phyloP scores from a whole-genome alignment of 2,888 invertebrate genomes.

The Limnephilus marmoratus region DNA sequence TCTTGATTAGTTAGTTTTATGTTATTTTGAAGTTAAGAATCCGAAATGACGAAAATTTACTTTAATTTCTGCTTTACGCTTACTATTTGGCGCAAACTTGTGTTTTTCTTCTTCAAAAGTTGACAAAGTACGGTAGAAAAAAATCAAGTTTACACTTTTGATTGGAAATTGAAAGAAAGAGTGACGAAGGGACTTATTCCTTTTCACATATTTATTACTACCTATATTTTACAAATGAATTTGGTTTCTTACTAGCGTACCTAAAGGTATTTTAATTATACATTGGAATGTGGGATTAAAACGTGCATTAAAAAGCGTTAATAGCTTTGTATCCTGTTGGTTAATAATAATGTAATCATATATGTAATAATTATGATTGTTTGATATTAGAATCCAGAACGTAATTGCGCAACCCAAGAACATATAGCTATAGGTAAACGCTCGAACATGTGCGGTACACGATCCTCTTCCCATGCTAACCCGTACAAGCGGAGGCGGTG shows the following conservation, averaged over 20 bases:
- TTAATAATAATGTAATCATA: background rate
- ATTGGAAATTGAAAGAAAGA: background rate
- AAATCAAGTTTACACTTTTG: background rate
- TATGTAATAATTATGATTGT: background rate
- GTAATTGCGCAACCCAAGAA: conserved; percentile 39
- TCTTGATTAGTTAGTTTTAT: background rate
- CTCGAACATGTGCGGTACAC: background rate
- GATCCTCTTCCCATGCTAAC: conserved; percentile 5
- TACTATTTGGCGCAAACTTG: background rate
- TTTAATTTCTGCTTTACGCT: background rate
- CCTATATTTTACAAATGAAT: background rate
- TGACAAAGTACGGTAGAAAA: background rate
- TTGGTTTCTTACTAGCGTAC: background rate
- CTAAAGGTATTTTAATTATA: background rate
- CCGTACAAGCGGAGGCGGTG: conserved; percentile 2
- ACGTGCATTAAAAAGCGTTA: background rate
- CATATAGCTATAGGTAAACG: background rate
- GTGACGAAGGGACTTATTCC: background rate
- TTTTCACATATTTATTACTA: background rate
- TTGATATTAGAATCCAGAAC: conserved; percentile 19
- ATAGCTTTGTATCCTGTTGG: background rate
- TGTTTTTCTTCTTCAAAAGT: background rate
- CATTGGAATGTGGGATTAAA: background rate
- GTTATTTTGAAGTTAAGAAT: background rate
- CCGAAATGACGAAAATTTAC: background rate